Evolutionary conservation across 2,113 vertebrate species (phyloP), one percentile per base, ranked within the genome.

Genomic region (Actenoides hombroni): DNA sequence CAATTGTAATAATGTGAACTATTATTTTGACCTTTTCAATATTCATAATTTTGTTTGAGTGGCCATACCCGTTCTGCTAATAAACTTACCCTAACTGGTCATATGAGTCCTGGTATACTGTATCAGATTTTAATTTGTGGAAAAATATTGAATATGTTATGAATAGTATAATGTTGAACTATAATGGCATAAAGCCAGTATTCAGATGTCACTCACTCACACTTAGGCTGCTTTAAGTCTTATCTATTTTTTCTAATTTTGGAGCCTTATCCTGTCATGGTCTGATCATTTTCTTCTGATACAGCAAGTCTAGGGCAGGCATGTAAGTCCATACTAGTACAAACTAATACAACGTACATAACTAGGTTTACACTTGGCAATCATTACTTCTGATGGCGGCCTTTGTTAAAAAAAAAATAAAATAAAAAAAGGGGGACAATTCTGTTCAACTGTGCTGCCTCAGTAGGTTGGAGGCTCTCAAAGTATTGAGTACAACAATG

Each of bases 1-100:
- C 19, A 79, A 40, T 48, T 63, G 37, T 56, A 89, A 92, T 81
- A 68, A 46, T 49, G 11, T 65, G n/a, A 76, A 73, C 61, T 54
- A 63, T 86, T 87, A 68, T 78, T 92, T 20, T 86, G 19, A 85
- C 75, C 67, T 94, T 95, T 85, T 88, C 51, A 78, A 29, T 86
- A 87, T 70, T 91, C 53, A 28, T 10, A 15, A 16, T 83, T 75
- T 83, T 76, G 23, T 94, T 73, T 75, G 40, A 89, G 33, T 93
- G 75, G 49, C 51, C 54, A 33, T 54, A 61, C 0, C 5, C 57
- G 54, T 74, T 56, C 64, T 74, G 42, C 28, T 89, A 33, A 53
- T 73, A 96, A 71, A 5, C 28, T 84, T 65, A n/a, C 39, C 68
- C 75, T 23, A 86, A 60, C 18, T 29, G 19, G 25, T 69, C 19